These are phyloP conservation scores for Celastrina argiolus DNA, from an alignment of 2,888 invertebrate genomes.

Conservation along the genomic window DNA sequence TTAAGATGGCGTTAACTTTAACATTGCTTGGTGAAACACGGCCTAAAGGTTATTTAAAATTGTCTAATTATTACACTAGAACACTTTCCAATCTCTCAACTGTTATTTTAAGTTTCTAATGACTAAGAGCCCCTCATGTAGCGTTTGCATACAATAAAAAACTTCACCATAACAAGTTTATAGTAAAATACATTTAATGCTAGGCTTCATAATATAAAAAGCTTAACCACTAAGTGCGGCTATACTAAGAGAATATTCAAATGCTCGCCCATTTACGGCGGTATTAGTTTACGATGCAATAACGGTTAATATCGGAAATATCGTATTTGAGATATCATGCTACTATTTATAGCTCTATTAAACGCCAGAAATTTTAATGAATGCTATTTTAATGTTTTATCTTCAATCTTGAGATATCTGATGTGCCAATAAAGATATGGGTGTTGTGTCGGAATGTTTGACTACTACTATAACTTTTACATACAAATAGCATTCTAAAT, in stretches of 20 bases:
- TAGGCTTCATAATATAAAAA: neutral
- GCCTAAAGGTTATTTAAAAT: too few species aligned
- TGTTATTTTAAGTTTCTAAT: too few species aligned
- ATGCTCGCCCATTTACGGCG: conserved; percentile 48
- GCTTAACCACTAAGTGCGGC: conserved; percentile 25
- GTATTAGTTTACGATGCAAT: conserved; percentile 41
- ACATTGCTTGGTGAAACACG: too few species aligned
- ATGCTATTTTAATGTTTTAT: neutral
- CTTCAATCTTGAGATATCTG: neutral
- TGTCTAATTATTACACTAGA: too few species aligned
- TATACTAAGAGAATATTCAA: conserved; percentile 44
- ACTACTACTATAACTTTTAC: too few species aligned
- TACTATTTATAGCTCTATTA: conserved; percentile 18
- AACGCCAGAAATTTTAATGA: conserved; percentile 2
- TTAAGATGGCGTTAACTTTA: too few species aligned
- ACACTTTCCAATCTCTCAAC: too few species aligned
- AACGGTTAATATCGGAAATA: conserved; percentile 24
- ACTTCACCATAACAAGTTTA: neutral
- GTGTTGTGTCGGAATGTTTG: too few species aligned
- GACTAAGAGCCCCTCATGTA: too few species aligned
- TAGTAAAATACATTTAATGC: conserved; percentile 11
- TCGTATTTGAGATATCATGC: conserved; percentile 22
- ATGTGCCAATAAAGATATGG: neutral
- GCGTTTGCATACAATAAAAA: neutral
- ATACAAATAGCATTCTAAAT: too few species aligned